These are phyloP conservation scores for Neomicropteryx cornuta DNA, from an alignment of 1,140 invertebrate genomes.

Conservation along the genomic window DNA sequence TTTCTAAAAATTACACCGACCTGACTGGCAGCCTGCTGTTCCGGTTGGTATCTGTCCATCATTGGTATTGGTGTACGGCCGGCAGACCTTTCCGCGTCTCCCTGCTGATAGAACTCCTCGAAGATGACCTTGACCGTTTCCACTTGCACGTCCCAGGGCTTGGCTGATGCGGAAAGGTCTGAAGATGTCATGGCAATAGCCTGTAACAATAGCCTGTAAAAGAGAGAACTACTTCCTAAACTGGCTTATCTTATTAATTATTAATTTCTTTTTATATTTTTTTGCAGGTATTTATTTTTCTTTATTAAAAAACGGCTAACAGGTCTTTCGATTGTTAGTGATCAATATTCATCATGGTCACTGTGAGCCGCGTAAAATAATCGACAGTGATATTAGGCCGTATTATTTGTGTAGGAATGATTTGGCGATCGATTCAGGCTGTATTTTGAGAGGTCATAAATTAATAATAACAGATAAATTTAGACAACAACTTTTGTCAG, in stretches of 20 bases:
- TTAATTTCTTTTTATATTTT: not conserved
- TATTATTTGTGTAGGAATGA: no score
- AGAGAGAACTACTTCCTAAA: constrained; percentile 7
- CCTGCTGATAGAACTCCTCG: constrained; percentile 79
- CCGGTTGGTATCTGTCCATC: constrained; percentile 67
- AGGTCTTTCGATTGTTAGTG: no score
- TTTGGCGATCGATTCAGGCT: no score
- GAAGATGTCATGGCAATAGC: constrained; percentile 73
- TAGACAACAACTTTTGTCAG: no score
- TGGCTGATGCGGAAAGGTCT: constrained; percentile 71
- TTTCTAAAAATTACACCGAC: constrained; percentile 23
- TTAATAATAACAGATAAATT: no score
- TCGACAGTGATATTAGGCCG: no score
- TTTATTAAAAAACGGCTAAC: no score
- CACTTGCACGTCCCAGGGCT: constrained; percentile 75
- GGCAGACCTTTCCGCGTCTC: constrained; percentile 57
- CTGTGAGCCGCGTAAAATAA: no score
- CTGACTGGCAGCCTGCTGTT: constrained; percentile 65
- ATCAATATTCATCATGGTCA: no score
- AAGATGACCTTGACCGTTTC: constrained; percentile 75
- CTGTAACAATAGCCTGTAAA: constrained; percentile 45
- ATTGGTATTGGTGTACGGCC: constrained; percentile 65
- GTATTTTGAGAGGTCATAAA: no score
- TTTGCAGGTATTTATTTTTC: no score
- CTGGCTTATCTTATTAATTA: not conserved